Evolutionary conservation across 2,888 invertebrate species (phyloP), one percentile per base, ranked within the genome.

Genomic region (Drosophila mettleri): DNA sequence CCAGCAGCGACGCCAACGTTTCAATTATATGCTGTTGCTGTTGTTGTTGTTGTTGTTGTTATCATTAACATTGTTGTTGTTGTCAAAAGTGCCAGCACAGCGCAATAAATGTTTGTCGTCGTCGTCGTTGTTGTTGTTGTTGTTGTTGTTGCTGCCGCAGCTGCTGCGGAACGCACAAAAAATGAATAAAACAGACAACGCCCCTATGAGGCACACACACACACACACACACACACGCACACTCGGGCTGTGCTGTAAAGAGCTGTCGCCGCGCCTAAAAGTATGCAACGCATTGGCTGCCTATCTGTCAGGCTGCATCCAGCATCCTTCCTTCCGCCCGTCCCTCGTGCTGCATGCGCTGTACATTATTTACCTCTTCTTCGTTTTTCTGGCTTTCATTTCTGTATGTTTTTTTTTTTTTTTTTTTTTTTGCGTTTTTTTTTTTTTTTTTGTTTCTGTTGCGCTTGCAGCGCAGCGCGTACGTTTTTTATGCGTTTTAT

Each of bases 401-500:
- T 22, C 43, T 9, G 9, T 3, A 22, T 14, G 7, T 10, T 18
- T 10, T 38, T 12, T 27, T 7, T 18, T 0, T 12, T 20, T 41
- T 22, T 20, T 22, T 3, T 41, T 14, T 14, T 10, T 18, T 10
- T 38, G 18, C 18, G 12, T 18, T 0, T 12, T 20, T 41, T 22
- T 20, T 22, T 41, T 41, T 14, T 10, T 20, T 18, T 3, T 12
- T 18, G 38, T 12, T 20, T n/a, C n/a, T n/a, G n/a, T n/a, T n/a
- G n/a, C n/a, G n/a, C n/a, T n/a, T n/a, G n/a, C n/a, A n/a, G 39
- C 39, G 38, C 38, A 5, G 39, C n/a, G n/a, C 16, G 38, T 29
- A 12, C 41, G 54, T 90, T 89, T 89, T 89, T 89, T 89, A 88
- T 78, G 83, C 78, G 88, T 89, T 78, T 89, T 90, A 87, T 89